phyloP scores from a whole-genome alignment of 23 tunicate species.

The Trididemnum nubilum region DNA sequence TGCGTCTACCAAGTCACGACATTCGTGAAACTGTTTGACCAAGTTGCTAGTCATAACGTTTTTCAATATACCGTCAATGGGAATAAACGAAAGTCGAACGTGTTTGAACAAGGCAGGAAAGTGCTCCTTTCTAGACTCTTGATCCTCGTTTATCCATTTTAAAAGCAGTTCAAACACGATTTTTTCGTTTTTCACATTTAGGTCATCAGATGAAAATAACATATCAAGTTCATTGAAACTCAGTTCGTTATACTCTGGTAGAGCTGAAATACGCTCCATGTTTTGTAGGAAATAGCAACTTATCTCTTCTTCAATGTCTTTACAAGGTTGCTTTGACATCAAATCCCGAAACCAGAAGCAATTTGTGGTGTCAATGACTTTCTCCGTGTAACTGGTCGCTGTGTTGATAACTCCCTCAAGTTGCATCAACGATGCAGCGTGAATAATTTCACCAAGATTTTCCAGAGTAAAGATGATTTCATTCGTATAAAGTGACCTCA shows the following conservation, averaged over 20 bases:
- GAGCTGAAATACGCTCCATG: not conserved
- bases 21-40: not conserved
- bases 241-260: not conserved
- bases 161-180: not conserved
- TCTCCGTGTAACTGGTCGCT: not conserved
- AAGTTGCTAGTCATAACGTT: not conserved
- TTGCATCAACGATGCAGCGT: not conserved
- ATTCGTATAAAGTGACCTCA: not conserved
- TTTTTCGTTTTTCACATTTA: not conserved
- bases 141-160: not conserved
- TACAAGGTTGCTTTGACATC: not conserved
- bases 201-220: not conserved
- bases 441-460: not conserved
- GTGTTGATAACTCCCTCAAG: not conserved
- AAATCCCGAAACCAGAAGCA: too few species aligned
- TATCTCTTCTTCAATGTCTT: not conserved
- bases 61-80: not conserved
- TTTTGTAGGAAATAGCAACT: not conserved
- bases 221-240: not conserved
- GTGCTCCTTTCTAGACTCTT: not conserved
- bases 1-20: slow-evolving; percentile 1
- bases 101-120: not conserved
- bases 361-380: not conserved
- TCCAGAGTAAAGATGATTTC: not conserved
- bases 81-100: slow-evolving; percentile 1